These are phyloP conservation scores for Gopherus flavomarginatus DNA, from an alignment of 2,113 vertebrate genomes.

Conservation along the genomic window DNA sequence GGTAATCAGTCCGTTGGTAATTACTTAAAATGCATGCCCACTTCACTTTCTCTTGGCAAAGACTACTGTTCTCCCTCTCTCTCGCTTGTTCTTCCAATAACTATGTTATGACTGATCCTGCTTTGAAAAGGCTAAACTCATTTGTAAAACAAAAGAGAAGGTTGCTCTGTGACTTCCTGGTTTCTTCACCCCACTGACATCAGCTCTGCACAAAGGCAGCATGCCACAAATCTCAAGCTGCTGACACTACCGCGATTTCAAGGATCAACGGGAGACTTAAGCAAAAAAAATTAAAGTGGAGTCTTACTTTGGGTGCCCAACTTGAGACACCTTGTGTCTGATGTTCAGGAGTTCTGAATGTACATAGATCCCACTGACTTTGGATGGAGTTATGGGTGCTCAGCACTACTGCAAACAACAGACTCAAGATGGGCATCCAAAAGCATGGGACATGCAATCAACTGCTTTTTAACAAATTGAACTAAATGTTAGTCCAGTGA, in stretches of 20 bases:
- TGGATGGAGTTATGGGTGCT: background rate
- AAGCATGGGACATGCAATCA: background rate
- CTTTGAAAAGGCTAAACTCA: conserved; percentile 48
- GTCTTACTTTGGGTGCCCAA: background rate
- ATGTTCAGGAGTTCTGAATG: background rate
- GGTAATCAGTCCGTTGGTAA: conserved; percentile 65
- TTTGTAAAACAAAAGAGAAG: conserved; percentile 41
- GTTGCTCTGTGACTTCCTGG: conserved; percentile 34
- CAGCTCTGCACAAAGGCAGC: background rate
- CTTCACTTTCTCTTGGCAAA: conserved; percentile 74
- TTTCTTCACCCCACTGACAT: background rate
- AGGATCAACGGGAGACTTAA: background rate
- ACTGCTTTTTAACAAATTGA: background rate
- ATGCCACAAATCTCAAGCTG: background rate
- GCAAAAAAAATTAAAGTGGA: accelerated
- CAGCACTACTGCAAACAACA: background rate
- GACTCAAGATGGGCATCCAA: background rate
- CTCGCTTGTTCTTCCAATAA: conserved; percentile 29
- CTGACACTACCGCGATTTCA: accelerated
- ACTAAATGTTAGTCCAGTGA: background rate
- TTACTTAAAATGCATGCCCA: conserved; percentile 66
- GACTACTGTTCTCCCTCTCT: conserved; percentile 47
- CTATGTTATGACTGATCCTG: conserved; percentile 28
- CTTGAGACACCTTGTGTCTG: background rate
- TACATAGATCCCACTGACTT: background rate